Percentiles rank a stretch among this genome's conserved stretches.
These are phyloP conservation scores for Tamias sibiricus DNA, from an alignment of 2,113 vertebrate species.

Conservation along the genomic window DNA sequence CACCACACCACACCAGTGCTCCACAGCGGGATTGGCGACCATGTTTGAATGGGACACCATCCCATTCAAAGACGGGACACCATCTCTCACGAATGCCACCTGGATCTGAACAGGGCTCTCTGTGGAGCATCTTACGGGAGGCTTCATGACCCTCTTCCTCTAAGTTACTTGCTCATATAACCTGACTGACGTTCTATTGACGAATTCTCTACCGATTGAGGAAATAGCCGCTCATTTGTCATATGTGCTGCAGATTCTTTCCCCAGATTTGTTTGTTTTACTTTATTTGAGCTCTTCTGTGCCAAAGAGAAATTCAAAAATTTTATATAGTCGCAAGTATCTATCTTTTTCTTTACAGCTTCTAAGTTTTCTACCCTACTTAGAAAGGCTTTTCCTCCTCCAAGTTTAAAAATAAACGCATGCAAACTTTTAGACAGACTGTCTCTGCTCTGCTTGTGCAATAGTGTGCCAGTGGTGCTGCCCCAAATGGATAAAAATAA, in stretches of 20 bases:
- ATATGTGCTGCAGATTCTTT: not conserved
- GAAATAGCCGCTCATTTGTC: not conserved
- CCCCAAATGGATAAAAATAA: not conserved
- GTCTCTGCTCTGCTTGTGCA: not conserved
- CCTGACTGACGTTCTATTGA: not conserved
- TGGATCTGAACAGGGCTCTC: not conserved
- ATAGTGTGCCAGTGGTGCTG: not conserved
- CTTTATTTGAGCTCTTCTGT: not conserved
- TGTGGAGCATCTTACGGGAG: accelerated
- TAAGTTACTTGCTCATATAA: not conserved
- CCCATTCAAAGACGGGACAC: not conserved
- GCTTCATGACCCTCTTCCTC: not conserved
- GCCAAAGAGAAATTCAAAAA: slow-evolving; percentile 10
- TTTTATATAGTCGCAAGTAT: not conserved
- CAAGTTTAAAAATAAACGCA: slow-evolving; percentile 58
- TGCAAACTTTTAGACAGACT: slow-evolving; percentile 27
- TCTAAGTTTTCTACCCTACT: slow-evolving; percentile 7
- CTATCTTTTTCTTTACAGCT: slow-evolving; percentile 25
- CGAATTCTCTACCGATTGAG: not conserved
- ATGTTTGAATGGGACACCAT: accelerated
- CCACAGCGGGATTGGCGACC: not conserved
- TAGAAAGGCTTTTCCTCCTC: slow-evolving; percentile 23
- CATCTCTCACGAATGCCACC: not conserved
- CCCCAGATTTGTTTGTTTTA: slow-evolving; percentile 38
- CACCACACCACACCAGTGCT: too few species aligned